A percentile compares a stretch with the other conserved stretches of the same genome.
Conservation (phyloP, 2,888 invertebrate species). For the Rosalia funebris region DNA sequence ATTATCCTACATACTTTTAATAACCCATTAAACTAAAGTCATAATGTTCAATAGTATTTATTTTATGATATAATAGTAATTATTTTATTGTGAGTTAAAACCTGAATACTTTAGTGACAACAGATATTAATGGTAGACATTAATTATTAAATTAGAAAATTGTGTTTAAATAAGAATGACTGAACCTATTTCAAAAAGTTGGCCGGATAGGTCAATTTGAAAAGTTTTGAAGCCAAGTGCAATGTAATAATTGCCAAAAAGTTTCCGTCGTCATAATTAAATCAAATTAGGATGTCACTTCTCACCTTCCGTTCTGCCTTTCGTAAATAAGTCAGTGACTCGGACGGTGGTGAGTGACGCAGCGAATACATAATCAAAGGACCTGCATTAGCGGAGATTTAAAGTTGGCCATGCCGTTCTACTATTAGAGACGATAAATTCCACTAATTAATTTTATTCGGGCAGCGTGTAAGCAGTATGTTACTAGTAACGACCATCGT, state of each 20-base stretch:
- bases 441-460: constrained; percentile 61
- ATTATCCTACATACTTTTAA: too few species aligned
- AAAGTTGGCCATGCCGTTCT: constrained; percentile 53
- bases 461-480: constrained; percentile 53
- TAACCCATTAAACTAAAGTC: too few species aligned
- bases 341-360: constrained; percentile 47
- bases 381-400: constrained; percentile 54
- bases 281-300: constrained; percentile 15
- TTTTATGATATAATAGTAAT: too few species aligned
- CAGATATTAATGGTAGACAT: too few species aligned
- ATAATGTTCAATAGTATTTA: too few species aligned
- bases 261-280: constrained; percentile 19
- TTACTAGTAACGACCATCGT: constrained; percentile 39
- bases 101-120: too few species aligned
- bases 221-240: too few species aligned
- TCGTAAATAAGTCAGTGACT: constrained; percentile 54
- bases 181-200: too few species aligned
- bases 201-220: too few species aligned
- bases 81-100: too few species aligned
- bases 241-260: neutral
- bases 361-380: constrained; percentile 58
- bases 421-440: constrained; percentile 58
- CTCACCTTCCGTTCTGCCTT: constrained; percentile 24
- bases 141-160: too few species aligned
- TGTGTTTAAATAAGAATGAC: too few species aligned